Evolutionary conservation across 2,888 invertebrate genomes (phyloP), one percentile per base, ranked within the genome.

Genomic region (Polia nebulosa): DNA sequence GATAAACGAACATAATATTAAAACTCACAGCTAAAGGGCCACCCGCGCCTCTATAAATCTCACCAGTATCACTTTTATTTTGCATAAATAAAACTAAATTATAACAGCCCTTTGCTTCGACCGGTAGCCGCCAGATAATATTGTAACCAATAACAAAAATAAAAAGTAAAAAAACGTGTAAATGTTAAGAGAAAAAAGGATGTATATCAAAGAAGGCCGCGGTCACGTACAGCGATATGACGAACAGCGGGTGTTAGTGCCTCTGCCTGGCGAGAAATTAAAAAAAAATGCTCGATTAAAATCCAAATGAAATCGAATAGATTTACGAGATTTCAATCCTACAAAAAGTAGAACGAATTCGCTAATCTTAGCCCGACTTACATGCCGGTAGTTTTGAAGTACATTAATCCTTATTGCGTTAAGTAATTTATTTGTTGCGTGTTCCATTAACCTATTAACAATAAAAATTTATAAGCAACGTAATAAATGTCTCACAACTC

Each of bases 41-140:
- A 90, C 90, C 90, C 86, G 83, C 87, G 87, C 83, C 85, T 73
- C 88, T 86, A 94, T 95, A 95, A 94, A 95, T 95, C 95, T 92
- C 90, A 83, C 58, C 74, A 82, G 88, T 90, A 91, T 91, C 90
- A 92, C 89, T 92, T 93, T 94, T 92, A 94, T 95, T 95, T 95
- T 94, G 95, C 95, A 95, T 95, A 94, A 95, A 95, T 94, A 94
- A 95, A 94, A 94, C 92, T 89, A 92, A 95, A 94, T 95, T 93
- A 95, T 92, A 93, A 92, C 90, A 90, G 89, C 91, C 93, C 93
- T 93, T 93, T 93, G 90, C 88, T 88, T 87, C 92, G 93, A 90
- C 93, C 95, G 89, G 95, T 95, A 95, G 95, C 95, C 94, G 94
- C 90, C 92, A 85, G 91, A 92, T 93, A 91, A 93, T 93, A 93